phyloP scores from a whole-genome alignment of 2,113 vertebrate genomes.

The Manacus vitellinus region DNA sequence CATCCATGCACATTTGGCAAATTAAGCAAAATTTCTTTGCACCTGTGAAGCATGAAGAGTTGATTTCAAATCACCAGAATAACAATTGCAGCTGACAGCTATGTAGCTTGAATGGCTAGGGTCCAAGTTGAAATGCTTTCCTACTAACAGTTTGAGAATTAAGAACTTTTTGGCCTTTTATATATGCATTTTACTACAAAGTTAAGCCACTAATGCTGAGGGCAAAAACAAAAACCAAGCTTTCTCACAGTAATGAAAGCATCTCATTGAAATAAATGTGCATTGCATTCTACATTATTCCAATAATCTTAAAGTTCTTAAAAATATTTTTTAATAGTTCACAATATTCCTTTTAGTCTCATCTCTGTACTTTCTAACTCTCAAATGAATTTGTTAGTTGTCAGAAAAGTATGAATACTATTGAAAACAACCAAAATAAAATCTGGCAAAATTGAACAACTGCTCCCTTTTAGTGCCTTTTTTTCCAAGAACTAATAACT shows the following conservation, averaged over 20 bases:
- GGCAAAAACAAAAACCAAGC: background rate
- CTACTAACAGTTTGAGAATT: background rate
- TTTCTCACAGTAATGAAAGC: background rate
- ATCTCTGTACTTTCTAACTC: background rate
- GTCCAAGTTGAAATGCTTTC: background rate
- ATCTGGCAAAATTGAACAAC: background rate
- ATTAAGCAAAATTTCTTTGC: background rate
- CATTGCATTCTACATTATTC: background rate
- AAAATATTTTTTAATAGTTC: background rate
- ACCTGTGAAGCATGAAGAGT: constrained; percentile 16
- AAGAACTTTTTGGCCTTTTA: background rate
- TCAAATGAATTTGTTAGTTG: background rate
- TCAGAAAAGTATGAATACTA: background rate
- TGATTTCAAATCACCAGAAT: constrained; percentile 4
- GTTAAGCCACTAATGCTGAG: background rate
- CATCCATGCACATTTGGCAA: background rate
- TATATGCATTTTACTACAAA: background rate
- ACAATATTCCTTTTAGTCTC: background rate
- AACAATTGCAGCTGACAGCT: background rate
- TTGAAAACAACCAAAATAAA: background rate
- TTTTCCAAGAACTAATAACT: background rate
- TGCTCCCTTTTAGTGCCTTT: background rate
- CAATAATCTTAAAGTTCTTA: background rate
- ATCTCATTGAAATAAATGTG: background rate
- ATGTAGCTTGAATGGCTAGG: background rate